A percentile compares a stretch with the other conserved stretches of the same genome.
phyloP scores from a whole-genome alignment of 2,888 invertebrate species.

The Salpingus planirostris region DNA sequence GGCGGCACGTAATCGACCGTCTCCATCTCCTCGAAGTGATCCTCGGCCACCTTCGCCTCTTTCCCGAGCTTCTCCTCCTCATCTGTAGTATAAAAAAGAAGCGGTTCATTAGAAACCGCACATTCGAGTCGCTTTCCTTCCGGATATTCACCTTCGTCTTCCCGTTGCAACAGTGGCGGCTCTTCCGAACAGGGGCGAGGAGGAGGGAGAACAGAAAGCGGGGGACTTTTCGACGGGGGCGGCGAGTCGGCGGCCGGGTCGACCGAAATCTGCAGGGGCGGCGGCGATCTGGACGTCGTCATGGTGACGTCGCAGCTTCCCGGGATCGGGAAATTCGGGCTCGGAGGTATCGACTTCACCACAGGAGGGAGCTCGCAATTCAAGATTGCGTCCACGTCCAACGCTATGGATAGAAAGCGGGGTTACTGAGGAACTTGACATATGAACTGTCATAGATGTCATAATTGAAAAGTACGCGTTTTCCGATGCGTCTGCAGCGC shows the following conservation, averaged over 20 bases:
- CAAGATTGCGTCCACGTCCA: conserved; percentile 35
- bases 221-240: not conserved
- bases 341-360: conserved; percentile 25
- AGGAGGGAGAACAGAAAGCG: not conserved
- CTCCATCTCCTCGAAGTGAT: conserved; percentile 22
- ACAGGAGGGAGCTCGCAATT: conserved; percentile 33
- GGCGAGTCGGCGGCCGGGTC: not conserved
- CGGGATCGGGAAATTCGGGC: conserved; percentile 34
- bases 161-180: conserved; percentile 1
- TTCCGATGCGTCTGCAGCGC: too few species aligned
- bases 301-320: conserved; percentile 22
- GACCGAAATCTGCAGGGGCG: not conserved
- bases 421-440: too few species aligned
- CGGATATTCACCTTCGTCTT: conserved; percentile 3
- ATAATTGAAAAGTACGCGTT: too few species aligned
- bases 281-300: not conserved
- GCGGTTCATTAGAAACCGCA: conserved; percentile 5
- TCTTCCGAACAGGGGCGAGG: not conserved
- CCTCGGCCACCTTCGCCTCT: conserved; percentile 7
- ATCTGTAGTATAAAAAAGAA: conserved; percentile 37
- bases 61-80: conserved; percentile 29
- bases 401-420: conserved; percentile 23
- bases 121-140: conserved; percentile 5
- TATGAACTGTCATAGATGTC: too few species aligned
- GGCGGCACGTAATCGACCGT: conserved; percentile 39